These are phyloP conservation scores for Podarcis lilfordi DNA, from an alignment of 2,797 vertebrate genomes.

Conservation along the genomic window DNA sequence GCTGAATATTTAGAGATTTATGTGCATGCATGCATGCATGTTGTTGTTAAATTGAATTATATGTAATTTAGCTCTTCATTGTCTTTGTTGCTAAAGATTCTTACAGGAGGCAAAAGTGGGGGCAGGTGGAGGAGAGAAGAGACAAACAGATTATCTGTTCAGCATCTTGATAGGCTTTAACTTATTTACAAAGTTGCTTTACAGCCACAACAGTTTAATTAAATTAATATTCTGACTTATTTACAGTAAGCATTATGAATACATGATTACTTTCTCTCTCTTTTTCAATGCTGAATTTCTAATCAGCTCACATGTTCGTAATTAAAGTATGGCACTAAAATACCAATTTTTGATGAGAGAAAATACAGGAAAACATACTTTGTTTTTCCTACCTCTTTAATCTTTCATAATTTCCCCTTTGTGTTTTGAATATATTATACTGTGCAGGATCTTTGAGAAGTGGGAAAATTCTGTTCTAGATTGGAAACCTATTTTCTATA, in stretches of 20 bases:
- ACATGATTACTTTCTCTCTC: slow-evolving; percentile 21
- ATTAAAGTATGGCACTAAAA: slow-evolving; percentile 2
- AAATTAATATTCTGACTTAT: slow-evolving; percentile 14
- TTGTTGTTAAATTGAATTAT: background rate
- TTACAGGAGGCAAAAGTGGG: no score
- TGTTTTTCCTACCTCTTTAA: background rate
- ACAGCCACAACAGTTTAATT: slow-evolving; percentile 14
- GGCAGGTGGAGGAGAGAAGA: slow-evolving; percentile 29
- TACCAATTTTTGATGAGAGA: fast-evolving
- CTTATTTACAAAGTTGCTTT: slow-evolving; percentile 40
- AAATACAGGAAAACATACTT: background rate
- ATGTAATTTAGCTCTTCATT: background rate
- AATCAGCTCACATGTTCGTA: background rate
- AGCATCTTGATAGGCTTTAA: slow-evolving; percentile 20
- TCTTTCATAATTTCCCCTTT: background rate
- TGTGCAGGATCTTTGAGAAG: background rate
- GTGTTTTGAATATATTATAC: background rate
- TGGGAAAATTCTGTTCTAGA: background rate
- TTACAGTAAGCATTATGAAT: background rate
- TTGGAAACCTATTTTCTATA: background rate
- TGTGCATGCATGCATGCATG: no score
- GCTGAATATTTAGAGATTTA: background rate
- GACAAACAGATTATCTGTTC: slow-evolving; percentile 26
- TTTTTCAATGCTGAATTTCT: background rate
- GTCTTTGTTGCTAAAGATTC: slow-evolving; percentile 1